Percentiles rank a stretch among this genome's conserved stretches.
Evolutionary conservation across 2,888 invertebrate species (phyloP).

Genomic region (Eristalinus aeneus): DNA sequence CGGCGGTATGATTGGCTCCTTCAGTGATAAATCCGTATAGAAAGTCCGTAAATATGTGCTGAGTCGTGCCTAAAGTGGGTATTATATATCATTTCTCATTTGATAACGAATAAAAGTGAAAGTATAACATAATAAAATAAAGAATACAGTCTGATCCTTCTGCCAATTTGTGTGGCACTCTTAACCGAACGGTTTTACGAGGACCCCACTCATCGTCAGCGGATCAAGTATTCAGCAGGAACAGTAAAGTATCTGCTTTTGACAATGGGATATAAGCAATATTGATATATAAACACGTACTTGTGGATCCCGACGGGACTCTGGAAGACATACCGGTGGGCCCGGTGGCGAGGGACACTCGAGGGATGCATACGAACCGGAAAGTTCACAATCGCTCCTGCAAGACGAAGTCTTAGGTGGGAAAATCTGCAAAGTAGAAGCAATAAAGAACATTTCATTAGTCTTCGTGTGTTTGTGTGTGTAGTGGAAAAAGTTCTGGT

Average conservation of each 20-base stretch:
- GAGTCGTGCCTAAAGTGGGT: conserved; percentile 74
- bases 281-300: conserved; percentile 71
- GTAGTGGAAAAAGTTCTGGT: conserved; percentile 33
- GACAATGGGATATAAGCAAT: conserved; percentile 43
- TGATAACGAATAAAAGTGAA: conserved; percentile 27
- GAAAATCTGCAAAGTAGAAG: conserved; percentile 73
- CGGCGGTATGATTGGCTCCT: conserved; percentile 81
- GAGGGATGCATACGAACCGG: conserved; percentile 76
- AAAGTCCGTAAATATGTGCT: conserved; percentile 81
- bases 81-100: conserved; percentile 56
- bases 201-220: conserved; percentile 43
- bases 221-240: conserved; percentile 32
- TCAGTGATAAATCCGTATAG: conserved; percentile 81
- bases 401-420: conserved; percentile 75
- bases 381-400: conserved; percentile 75
- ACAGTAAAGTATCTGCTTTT: not conserved
- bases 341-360: conserved; percentile 77
- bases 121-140: conserved; percentile 1
- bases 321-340: conserved; percentile 75
- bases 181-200: conserved; percentile 38
- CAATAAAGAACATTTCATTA: conserved; percentile 56
- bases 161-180: conserved; percentile 52
- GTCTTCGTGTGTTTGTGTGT: conserved; percentile 10
- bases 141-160: conserved; percentile 39
- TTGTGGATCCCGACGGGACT: conserved; percentile 76